A percentile compares a stretch with the other conserved stretches of the same genome.
These are phyloP conservation scores for Buathra laborator DNA, from an alignment of 2,888 invertebrate genomes.

Conservation along the genomic window DNA sequence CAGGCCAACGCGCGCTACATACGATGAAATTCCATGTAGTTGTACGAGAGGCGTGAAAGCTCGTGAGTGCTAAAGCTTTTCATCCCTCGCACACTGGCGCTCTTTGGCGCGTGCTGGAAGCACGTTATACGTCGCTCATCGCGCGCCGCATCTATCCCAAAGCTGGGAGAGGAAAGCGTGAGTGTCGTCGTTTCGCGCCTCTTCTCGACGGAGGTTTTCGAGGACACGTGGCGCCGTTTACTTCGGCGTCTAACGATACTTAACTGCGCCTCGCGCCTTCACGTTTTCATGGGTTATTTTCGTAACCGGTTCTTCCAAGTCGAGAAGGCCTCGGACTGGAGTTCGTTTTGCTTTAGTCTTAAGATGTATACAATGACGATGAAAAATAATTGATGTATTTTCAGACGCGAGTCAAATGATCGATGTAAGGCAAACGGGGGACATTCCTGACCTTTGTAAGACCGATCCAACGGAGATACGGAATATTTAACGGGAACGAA, in stretches of 20 bases:
- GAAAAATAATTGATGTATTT: slow-evolving; percentile 1
- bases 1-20: slow-evolving; percentile 4
- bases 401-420: not conserved
- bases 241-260: slow-evolving; percentile 48
- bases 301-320: slow-evolving; percentile 3
- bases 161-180: not conserved
- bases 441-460: not conserved
- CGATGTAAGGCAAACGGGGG: not conserved
- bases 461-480: too few species aligned
- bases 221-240: slow-evolving; percentile 64
- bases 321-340: not conserved
- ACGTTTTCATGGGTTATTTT: slow-evolving; percentile 44
- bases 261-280: not conserved
- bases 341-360: not conserved
- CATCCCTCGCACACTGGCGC: slow-evolving; percentile 19
- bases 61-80: slow-evolving; percentile 51
- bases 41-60: slow-evolving; percentile 51
- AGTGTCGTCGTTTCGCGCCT: slow-evolving; percentile 22
- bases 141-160: slow-evolving; percentile 12
- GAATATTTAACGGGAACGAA: not conserved
- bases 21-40: slow-evolving; percentile 5
- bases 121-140: slow-evolving; percentile 32
- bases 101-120: slow-evolving; percentile 18
- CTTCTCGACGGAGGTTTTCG: slow-evolving; percentile 28
- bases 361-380: not conserved